Percentiles rank a stretch among this genome's conserved stretches.
Evolutionary conservation across 2,113 vertebrate species (phyloP).

Genomic region (Trachemys scripta): DNA sequence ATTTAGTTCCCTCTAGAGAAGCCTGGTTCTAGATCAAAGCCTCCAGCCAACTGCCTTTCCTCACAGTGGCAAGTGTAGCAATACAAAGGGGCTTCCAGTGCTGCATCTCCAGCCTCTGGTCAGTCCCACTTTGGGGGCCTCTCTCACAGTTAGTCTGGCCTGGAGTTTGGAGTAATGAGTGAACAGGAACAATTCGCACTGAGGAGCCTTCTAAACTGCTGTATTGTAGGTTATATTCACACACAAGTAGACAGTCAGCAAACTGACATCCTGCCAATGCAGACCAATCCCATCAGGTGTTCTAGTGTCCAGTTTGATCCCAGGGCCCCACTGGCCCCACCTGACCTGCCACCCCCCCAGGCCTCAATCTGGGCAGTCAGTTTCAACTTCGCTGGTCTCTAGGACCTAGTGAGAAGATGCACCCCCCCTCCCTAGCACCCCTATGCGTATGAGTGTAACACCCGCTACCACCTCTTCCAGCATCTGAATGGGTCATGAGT

Average conservation of each 20-base stretch:
- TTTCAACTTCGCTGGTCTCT: conserved; percentile 18
- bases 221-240: background rate
- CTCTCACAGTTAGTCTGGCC: fast-evolving
- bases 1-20: background rate
- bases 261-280: background rate
- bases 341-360: fast-evolving
- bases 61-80: fast-evolving
- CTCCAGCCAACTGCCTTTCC: background rate
- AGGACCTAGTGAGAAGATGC: background rate
- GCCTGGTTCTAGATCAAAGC: background rate
- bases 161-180: background rate
- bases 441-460: background rate
- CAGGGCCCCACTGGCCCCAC: background rate
- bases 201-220: background rate
- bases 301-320: background rate
- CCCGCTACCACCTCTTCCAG: conserved; percentile 11
- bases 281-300: background rate
- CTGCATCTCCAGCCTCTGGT: background rate
- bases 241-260: background rate
- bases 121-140: fast-evolving
- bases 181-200: background rate
- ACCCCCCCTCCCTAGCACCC: background rate
- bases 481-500: background rate
- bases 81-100: background rate
- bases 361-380: fast-evolving